Conservation (phyloP, 1,140 invertebrate genomes). For the Diploscapter pachys region DNA sequence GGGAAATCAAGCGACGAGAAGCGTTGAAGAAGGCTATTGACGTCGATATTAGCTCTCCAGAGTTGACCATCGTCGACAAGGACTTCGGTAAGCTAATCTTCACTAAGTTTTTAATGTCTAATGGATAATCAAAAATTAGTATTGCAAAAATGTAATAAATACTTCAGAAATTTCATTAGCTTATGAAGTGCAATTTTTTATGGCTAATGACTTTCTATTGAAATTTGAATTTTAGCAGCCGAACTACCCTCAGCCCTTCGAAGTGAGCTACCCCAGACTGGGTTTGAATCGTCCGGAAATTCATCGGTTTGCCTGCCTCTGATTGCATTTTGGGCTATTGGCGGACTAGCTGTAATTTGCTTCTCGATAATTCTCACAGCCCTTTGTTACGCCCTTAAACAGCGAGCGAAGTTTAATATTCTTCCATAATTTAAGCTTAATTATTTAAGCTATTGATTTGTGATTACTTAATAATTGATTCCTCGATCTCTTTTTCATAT, state of each 20-base stretch:
- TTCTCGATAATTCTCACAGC: background rate
- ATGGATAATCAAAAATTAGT: too few relatives aligned
- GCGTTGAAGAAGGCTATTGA: conserved; percentile 40
- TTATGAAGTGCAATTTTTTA: background rate
- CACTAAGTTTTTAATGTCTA: background rate
- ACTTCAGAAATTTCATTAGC: background rate
- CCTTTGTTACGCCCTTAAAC: conserved; percentile 2
- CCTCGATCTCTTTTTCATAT: too few relatives aligned
- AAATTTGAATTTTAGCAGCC: background rate
- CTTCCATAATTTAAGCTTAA: background rate
- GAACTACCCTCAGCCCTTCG: background rate
- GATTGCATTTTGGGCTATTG: conserved; percentile 9
- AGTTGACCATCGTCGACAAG: conserved; percentile 53
- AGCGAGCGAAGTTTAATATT: conserved; percentile 9
- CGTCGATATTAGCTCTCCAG: conserved; percentile 51
- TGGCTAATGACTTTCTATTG: background rate
- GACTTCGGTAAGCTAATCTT: conserved; percentile 34
- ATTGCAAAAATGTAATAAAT: too few relatives aligned
- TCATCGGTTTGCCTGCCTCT: background rate
- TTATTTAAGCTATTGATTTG: too few relatives aligned
- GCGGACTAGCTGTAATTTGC: background rate
- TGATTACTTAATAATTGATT: too few relatives aligned
- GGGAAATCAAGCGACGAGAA: conserved; percentile 30
- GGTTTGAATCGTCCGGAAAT: background rate
- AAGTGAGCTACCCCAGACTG: background rate